phyloP scores from a whole-genome alignment of 2,888 invertebrate genomes.

The Phortica magna region DNA sequence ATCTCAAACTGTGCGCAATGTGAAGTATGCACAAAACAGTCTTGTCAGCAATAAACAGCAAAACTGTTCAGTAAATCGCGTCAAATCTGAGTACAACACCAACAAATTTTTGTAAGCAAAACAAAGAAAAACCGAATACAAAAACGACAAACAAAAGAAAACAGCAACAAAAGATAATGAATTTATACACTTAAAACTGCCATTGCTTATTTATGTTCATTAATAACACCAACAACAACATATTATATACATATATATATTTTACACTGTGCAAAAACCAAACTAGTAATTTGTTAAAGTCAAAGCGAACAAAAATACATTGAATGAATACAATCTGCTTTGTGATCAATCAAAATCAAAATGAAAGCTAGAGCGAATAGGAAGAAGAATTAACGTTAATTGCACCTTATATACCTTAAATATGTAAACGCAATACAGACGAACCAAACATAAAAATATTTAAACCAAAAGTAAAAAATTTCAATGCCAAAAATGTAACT shows the following conservation, averaged over 20 bases:
- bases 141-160: neutral
- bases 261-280: neutral
- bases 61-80: neutral
- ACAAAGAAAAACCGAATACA: neutral
- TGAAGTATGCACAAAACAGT: neutral
- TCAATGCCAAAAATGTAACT: too few relatives aligned
- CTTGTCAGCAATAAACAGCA: neutral
- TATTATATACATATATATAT: neutral
- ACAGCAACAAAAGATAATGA: neutral
- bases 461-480: too few relatives aligned
- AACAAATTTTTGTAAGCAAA: neutral
- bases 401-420: too few relatives aligned
- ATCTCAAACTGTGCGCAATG: neutral
- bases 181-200: constrained; percentile 38
- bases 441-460: too few relatives aligned
- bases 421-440: too few relatives aligned
- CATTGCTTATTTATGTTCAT: constrained; percentile 38
- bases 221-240: constrained; percentile 27
- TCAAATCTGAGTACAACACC: too few relatives aligned
- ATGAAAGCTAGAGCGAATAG: too few relatives aligned
- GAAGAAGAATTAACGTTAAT: too few relatives aligned
- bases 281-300: too few relatives aligned
- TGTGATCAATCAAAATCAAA: too few relatives aligned
- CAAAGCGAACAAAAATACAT: too few relatives aligned
- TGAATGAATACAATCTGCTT: too few relatives aligned